Percentiles rank a stretch among this genome's conserved stretches.
phyloP scores from a whole-genome alignment of 2,797 vertebrate species.

The Eupleurogrammus muticus region DNA sequence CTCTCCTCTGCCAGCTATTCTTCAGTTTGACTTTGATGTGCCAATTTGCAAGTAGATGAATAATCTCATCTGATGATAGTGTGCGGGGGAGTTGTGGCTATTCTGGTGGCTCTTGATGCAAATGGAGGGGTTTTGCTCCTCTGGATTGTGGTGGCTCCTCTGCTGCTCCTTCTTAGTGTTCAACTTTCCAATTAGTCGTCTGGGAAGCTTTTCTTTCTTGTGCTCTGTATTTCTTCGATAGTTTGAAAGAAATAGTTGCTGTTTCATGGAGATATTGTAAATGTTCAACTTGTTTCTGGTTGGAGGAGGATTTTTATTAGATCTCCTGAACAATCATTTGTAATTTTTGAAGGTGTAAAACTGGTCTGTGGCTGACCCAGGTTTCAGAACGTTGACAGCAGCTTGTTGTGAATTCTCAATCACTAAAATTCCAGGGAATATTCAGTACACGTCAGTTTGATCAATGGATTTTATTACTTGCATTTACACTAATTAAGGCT shows the following conservation, averaged over 20 bases:
- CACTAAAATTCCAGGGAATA: too few species aligned
- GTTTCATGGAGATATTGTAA: conserved; percentile 85
- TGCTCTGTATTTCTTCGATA: conserved; percentile 2
- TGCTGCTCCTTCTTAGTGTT: conserved; percentile 72
- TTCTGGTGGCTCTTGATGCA: conserved; percentile 77
- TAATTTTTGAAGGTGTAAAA: too few species aligned
- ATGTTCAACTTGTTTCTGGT: conserved; percentile 60
- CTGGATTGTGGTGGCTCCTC: conserved; percentile 66
- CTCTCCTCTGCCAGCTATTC: conserved; percentile 69
- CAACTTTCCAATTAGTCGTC: conserved; percentile 86
- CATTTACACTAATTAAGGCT: too few species aligned
- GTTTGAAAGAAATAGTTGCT: too few species aligned
- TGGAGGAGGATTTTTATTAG: too few species aligned
- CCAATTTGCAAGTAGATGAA: conserved; percentile 90
- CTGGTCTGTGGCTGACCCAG: too few species aligned
- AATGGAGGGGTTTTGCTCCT: conserved; percentile 78
- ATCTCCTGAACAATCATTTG: too few species aligned
- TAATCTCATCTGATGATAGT: conserved; percentile 87
- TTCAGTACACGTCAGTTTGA: too few species aligned
- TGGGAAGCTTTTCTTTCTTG: conserved; percentile 10
- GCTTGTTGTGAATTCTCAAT: too few species aligned
- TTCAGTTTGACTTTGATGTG: conserved; percentile 87
- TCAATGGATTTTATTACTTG: too few species aligned
- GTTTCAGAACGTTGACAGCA: too few species aligned
- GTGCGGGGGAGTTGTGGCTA: conserved; percentile 82